Base-by-base conservation (phyloP, 1,140 invertebrate genomes). In the Dreissena rostriformis region DNA sequence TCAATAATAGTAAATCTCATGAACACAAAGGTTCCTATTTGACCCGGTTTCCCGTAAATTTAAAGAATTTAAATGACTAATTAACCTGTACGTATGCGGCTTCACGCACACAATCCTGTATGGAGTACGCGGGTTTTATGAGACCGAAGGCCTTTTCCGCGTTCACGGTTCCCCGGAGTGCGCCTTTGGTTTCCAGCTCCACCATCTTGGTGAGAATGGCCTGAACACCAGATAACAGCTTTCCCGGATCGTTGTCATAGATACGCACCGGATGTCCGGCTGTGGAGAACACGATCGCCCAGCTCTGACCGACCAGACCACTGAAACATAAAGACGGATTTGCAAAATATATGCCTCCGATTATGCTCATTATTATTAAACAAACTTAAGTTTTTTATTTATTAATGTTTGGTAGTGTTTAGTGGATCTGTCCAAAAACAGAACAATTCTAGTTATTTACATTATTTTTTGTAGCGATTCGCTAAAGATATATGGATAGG, bases 261-360 rank as follows among this genome's bases (percentile, higher is more conserved):
- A 82, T 82, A 22, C 80, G 61, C n/a, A 82, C 80, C 12, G 24
- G 53, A 68, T 39, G 65, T 51, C 73, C 73, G n/a, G 80, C 80
- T 14, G 80, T 82, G 1, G 80, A 74, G 24, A 82, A 82, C 17
- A 82, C 80, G 22, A 82, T 82, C 17, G 80, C 72, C 80, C 80
- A 82, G 28, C 80, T 82, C 55, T 82, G 80, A 24, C 80, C 80
- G 7, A 82, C 80, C 49, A 82, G 57, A 63, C 80, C 80, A 66
- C 80, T 82, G 39, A 24, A 70, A 80, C 22, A 24, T 19, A 61
- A 2, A 61, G 57, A 39, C 2, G 39, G 2, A 39, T 39, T 39
- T 39, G 8, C 8, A 39, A 39, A 39, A 5, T 39, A 39, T 8
- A 39, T 39, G 39, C 39, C 8, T 39, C 2, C 4, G 4, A 39